Percentiles rank a stretch among this genome's conserved stretches.
phyloP scores from a whole-genome alignment of 2,888 invertebrate species.

The Athalia circularis region DNA sequence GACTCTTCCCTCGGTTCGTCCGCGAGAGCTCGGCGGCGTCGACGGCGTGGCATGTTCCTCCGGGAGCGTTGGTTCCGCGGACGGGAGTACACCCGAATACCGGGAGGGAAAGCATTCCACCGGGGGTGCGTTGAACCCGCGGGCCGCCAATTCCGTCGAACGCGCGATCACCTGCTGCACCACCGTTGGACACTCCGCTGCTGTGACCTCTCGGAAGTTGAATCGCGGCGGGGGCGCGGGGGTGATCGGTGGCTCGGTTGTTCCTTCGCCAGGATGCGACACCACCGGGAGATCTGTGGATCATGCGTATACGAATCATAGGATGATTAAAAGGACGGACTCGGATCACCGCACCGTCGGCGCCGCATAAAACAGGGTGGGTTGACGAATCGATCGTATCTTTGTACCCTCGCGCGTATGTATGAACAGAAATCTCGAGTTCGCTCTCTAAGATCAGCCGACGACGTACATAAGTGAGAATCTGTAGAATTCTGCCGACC shows the following conservation, averaged over 20 bases:
- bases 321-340: too few species aligned
- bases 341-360: too few species aligned
- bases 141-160: background rate
- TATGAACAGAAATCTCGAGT: too few species aligned
- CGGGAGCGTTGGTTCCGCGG: constrained; percentile 2
- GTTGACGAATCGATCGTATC: too few species aligned
- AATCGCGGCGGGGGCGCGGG: background rate
- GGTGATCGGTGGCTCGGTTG: background rate
- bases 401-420: too few species aligned
- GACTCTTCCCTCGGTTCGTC: constrained; percentile 50
- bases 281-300: background rate
- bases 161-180: too few species aligned
- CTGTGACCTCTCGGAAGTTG: background rate
- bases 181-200: too few species aligned
- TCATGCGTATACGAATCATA: too few species aligned
- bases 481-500: too few species aligned
- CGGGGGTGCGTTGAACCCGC: background rate
- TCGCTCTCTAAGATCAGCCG: too few species aligned
- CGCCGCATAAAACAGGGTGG: too few species aligned
- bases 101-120: constrained; percentile 35
- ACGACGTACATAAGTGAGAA: too few species aligned
- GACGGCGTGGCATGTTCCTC: constrained; percentile 30
- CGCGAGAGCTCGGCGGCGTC: constrained; percentile 14
- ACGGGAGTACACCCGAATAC: constrained; percentile 18
- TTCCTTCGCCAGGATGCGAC: background rate